phyloP scores from a whole-genome alignment of 2,113 vertebrate species.

The Chinchilla lanigera region DNA sequence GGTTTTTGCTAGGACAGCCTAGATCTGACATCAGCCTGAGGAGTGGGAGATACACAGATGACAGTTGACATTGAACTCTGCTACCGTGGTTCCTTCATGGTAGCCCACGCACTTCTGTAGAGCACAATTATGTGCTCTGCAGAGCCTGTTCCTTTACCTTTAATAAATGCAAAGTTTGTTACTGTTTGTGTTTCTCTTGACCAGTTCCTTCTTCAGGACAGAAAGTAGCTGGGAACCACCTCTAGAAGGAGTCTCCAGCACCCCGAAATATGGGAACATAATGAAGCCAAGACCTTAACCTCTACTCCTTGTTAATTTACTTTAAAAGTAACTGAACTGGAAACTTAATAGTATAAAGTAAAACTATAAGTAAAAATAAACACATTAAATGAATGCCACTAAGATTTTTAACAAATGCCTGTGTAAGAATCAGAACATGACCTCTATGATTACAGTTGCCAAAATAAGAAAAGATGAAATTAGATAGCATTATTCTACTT shows the following conservation, averaged over 20 bases:
- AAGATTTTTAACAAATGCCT: not conserved
- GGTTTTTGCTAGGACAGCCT: not conserved
- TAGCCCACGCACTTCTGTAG: not conserved
- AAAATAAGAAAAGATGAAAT: not conserved
- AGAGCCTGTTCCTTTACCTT: not conserved
- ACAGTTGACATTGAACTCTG: not conserved
- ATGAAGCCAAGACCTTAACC: not conserved
- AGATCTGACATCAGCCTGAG: not conserved
- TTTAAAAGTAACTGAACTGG: slow-evolving; percentile 20
- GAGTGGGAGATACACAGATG: not conserved
- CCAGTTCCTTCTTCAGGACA: not conserved
- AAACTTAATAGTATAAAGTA: not conserved
- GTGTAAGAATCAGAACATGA: not conserved
- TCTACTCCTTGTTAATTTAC: not conserved
- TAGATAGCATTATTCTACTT: not conserved
- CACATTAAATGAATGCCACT: not conserved
- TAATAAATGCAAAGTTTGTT: not conserved
- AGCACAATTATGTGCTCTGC: not conserved
- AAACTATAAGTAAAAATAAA: not conserved
- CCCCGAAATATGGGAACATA: not conserved
- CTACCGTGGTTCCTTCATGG: not conserved
- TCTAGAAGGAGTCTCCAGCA: not conserved
- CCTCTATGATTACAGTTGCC: not conserved
- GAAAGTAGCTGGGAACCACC: not conserved
- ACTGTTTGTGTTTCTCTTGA: not conserved